These are phyloP conservation scores for Leptobrachium leishanense DNA, from an alignment of 2,113 vertebrate genomes.

Conservation along the genomic window DNA sequence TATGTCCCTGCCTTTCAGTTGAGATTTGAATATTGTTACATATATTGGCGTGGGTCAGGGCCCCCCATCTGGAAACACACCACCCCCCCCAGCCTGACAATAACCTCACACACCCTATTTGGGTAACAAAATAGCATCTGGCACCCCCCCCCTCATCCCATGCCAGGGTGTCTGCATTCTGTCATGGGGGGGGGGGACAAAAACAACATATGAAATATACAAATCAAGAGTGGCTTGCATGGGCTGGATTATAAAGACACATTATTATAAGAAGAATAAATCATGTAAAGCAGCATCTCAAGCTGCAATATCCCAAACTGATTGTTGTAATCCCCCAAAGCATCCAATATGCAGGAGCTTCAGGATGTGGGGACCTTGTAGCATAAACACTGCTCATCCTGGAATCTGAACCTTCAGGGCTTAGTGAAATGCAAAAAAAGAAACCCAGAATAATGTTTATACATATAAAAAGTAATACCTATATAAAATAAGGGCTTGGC, in stretches of 20 bases:
- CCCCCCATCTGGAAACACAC: slow-evolving; percentile 49
- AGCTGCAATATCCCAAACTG: slow-evolving; percentile 51
- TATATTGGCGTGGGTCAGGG: slow-evolving; percentile 51
- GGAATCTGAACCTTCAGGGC: too few species aligned
- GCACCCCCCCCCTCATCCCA: background rate
- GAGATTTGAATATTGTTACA: slow-evolving; percentile 45
- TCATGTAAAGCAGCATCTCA: slow-evolving; percentile 28
- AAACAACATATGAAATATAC: background rate
- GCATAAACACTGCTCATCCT: too few species aligned
- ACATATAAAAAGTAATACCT: too few species aligned
- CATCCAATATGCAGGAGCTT: background rate
- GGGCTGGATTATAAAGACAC: slow-evolving; percentile 23
- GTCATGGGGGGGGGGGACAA: background rate
- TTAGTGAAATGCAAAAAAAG: too few species aligned
- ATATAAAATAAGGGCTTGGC: too few species aligned
- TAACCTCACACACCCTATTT: slow-evolving; percentile 24
- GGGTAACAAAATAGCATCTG: slow-evolving; percentile 36
- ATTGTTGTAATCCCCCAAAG: slow-evolving; percentile 36
- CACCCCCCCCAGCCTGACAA: background rate
- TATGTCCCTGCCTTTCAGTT: slow-evolving; percentile 46
- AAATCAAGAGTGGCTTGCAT: slow-evolving; percentile 27
- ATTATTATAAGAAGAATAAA: slow-evolving; percentile 6
- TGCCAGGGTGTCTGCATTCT: background rate
- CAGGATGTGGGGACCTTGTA: too few species aligned
- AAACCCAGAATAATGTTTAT: too few species aligned